Percentiles rank a stretch among this genome's conserved stretches.
These are phyloP conservation scores for Cliona cf. orientalis DNA, from an alignment of 37 sponge, comb jelly and placozoan species.

Conservation along the genomic window DNA sequence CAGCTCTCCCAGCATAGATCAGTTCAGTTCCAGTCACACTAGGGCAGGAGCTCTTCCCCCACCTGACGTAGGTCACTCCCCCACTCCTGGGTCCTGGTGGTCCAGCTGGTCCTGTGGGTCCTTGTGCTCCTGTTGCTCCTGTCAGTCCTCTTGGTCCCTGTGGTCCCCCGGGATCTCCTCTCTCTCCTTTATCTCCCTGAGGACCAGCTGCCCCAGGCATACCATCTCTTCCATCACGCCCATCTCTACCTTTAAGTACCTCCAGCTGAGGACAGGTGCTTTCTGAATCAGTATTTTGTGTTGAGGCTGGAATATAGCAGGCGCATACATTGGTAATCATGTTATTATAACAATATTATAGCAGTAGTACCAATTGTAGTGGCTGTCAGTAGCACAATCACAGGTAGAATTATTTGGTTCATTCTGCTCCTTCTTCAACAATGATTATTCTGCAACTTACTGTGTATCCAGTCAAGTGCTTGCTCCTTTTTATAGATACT, in stretches of 20 bases:
- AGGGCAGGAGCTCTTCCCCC: conserved; percentile 33
- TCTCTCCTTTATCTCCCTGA: conserved; percentile 13
- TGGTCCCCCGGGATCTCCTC: background rate
- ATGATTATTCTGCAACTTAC: no score
- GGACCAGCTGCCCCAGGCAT: background rate
- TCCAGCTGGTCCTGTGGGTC: conserved; percentile 17
- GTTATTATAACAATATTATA: no score
- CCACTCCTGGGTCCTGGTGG: conserved; percentile 31
- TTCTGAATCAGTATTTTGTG: no score
- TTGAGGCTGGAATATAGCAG: no score
- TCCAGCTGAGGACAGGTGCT: no score
- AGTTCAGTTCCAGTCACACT: background rate
- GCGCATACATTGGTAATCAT: no score
- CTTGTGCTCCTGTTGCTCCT: conserved; percentile 6
- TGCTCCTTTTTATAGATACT: no score
- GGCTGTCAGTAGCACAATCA: no score
- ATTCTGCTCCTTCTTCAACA: no score
- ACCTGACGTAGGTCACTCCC: conserved; percentile 17
- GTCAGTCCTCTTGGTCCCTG: background rate
- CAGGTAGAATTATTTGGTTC: no score
- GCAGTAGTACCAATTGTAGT: no score
- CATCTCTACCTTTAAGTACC: conserved; percentile 12
- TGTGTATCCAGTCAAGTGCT: no score
- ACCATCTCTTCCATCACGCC: conserved; percentile 10
- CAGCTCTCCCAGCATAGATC: conserved; percentile 20